Evolutionary conservation across 2,113 vertebrate species (phyloP).

Genomic region (Archilochus colubris): DNA sequence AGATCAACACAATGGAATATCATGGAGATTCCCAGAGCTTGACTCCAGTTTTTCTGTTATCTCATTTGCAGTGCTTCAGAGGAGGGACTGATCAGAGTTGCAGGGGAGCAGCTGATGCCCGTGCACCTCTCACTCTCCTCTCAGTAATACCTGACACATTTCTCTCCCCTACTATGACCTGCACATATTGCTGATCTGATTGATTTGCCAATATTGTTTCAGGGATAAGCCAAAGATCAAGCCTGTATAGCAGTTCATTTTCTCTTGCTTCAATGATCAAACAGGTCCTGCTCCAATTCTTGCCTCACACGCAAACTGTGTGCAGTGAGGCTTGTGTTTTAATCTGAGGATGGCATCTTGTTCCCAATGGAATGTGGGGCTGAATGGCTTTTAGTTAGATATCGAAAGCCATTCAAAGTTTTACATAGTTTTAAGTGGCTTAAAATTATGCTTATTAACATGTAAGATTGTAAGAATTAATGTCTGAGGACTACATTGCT

Average conservation of each 20-base stretch:
- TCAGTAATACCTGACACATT: rapidly evolving
- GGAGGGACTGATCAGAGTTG: background rate
- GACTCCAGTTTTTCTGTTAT: background rate
- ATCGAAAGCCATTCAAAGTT: background rate
- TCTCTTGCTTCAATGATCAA: background rate
- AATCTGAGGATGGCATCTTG: background rate
- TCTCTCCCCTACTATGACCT: background rate
- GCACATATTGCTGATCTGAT: background rate
- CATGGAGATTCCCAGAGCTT: background rate
- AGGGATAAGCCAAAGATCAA: background rate
- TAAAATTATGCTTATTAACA: slow-evolving; percentile 3
- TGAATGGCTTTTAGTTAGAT: background rate
- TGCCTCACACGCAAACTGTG: rapidly evolving
- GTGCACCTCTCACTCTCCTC: background rate
- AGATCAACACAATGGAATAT: background rate
- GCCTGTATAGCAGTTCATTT: background rate
- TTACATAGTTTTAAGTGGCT: slow-evolving; percentile 3
- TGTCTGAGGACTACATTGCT: slow-evolving; percentile 41
- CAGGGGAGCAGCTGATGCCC: background rate
- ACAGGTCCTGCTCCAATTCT: background rate
- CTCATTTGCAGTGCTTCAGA: background rate
- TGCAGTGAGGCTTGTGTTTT: background rate
- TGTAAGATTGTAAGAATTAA: slow-evolving; percentile 35
- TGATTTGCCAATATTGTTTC: background rate
- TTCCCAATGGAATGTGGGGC: background rate